Base-by-base conservation (phyloP, 1,140 invertebrate genomes). In the Vanessa atalanta region DNA sequence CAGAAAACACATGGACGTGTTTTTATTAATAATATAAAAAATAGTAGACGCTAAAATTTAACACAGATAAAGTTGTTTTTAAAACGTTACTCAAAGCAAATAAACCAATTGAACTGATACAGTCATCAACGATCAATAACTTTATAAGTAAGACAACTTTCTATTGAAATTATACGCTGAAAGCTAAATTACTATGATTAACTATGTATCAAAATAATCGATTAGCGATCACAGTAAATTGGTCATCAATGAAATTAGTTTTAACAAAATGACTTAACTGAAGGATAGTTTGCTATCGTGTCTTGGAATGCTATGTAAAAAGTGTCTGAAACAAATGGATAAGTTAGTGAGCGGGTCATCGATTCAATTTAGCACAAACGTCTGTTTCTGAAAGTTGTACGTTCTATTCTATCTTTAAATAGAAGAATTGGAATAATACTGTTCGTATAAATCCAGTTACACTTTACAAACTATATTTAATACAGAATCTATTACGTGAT, bases 361-460 rank as follows among this genome's bases (percentile, higher is more conserved):
- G 57, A 61, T 61, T 61, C 57, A 61, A 61, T 61, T 61, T 61
- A 61, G 57, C 31, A 61, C 26, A 61, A 60, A 61, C 57, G 57
- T 61, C 57, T 61, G 26, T 61, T 37, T 15, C 26, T 20, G 57
- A 61, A 61, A 61, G 23, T 61, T 61, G 57, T 31, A 37, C 26
- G 26, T 61, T 61, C 26, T 4, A 31, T 60, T 37, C 23, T 37
- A 12, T 37, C 57, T 61, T 61, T 61, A 15, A 61, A 37, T 9
- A 61, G 57, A 37, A 37, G 57, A 61, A 61, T 9, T 15, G 26
- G 15, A 37, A 61, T 37, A 61, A 57, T 57, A 23, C 8, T 57
- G 23, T 57, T 26, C 16, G 20, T 12, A 57, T 57, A 57, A 12
- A 23, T 23, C 20, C 20, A 12, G 16, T 23, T 57, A 23, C 2